Evolutionary conservation across 2,113 vertebrate species (phyloP).

Genomic region (Elaphurus davidianus): DNA sequence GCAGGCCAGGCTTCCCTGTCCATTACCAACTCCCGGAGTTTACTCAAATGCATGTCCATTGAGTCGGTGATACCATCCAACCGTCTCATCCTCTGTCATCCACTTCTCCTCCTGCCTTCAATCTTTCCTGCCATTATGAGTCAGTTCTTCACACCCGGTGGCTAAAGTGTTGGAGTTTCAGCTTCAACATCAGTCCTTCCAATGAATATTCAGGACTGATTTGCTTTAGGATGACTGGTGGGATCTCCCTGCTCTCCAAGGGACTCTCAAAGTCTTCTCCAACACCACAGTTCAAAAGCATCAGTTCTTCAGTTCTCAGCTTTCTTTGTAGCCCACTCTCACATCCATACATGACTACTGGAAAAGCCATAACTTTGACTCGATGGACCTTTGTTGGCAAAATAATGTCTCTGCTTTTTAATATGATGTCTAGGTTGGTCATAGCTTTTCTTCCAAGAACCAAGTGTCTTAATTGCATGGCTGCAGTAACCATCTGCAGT

Average conservation of each 20-base stretch:
- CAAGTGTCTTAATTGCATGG: too few species aligned
- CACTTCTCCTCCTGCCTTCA: neutral
- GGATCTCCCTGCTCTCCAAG: neutral
- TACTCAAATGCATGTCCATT: neutral
- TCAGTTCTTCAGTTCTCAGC: neutral
- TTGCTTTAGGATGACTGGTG: neutral
- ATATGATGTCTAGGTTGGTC: too few species aligned
- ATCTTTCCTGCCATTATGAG: neutral
- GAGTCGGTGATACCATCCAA: neutral
- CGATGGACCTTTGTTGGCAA: too few species aligned
- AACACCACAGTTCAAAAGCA: neutral
- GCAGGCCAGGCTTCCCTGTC: neutral
- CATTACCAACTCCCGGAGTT: neutral
- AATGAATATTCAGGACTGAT: neutral
- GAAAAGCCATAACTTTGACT: too few species aligned
- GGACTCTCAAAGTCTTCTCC: neutral
- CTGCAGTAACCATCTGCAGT: too few species aligned
- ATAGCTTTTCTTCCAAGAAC: too few species aligned
- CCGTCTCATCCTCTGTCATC: neutral
- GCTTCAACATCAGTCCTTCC: neutral
- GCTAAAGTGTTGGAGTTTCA: neutral
- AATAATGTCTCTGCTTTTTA: too few species aligned
- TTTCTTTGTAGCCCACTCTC: neutral
- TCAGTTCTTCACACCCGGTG: neutral
- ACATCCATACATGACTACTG: too few species aligned